phyloP scores from a whole-genome alignment of 2,113 vertebrate genomes.

The Ascaphus truei region DNA sequence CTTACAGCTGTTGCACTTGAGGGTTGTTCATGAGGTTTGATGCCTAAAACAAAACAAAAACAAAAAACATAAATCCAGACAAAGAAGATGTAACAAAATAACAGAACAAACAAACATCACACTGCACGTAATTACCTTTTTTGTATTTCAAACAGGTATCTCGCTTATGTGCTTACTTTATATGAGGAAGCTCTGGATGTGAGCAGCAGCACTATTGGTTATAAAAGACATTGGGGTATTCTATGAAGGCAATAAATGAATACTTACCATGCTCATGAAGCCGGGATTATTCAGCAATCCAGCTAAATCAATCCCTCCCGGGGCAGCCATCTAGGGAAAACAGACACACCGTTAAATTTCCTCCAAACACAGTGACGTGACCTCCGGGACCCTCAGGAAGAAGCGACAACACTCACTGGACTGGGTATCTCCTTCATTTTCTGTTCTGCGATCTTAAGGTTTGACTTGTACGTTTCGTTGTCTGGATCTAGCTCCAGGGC shows the following conservation, averaged over 20 bases:
- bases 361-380: not conserved
- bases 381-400: no score
- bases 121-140: no score
- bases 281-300: constrained; percentile 89
- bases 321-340: constrained; percentile 65
- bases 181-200: no score
- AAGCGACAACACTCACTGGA: constrained; percentile 64
- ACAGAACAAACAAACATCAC: no score
- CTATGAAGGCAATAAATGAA: no score
- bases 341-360: not conserved
- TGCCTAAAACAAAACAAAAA: constrained; percentile 62
- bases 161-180: no score
- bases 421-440: constrained; percentile 85
- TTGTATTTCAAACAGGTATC: no score
- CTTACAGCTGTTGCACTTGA: constrained; percentile 93
- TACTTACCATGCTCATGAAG: constrained; percentile 92
- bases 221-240: no score
- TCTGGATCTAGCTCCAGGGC: constrained; percentile 93
- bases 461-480: constrained; percentile 90
- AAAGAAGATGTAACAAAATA: no score
- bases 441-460: constrained; percentile 89
- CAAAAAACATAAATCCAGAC: not conserved
- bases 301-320: constrained; percentile 84
- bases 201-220: not conserved
- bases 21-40: constrained; percentile 93